Percentiles rank a stretch among this genome's conserved stretches.
These are phyloP conservation scores for Boloria euphrosyne DNA, from an alignment of 2,888 invertebrate genomes.

Conservation along the genomic window DNA sequence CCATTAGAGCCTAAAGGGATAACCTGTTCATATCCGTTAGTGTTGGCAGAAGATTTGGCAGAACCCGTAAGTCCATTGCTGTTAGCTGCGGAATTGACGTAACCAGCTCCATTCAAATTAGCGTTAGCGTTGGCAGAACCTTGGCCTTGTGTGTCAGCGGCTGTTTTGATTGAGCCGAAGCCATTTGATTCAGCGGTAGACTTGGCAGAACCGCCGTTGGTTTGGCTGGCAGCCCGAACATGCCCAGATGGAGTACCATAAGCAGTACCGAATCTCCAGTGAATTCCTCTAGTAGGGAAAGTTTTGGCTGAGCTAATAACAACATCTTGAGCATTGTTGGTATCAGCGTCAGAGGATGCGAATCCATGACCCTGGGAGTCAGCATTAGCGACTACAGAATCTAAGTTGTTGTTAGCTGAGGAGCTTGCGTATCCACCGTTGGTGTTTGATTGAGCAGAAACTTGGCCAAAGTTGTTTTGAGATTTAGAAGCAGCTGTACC, in stretches of 20 bases:
- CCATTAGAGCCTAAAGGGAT: constrained; percentile 40
- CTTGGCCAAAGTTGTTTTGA: constrained; percentile 48
- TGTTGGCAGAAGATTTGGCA: constrained; percentile 46
- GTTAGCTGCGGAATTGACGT: constrained; percentile 51
- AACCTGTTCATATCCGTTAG: constrained; percentile 41
- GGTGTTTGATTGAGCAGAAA: constrained; percentile 48
- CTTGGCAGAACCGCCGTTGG: constrained; percentile 45
- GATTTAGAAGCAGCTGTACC: constrained; percentile 58
- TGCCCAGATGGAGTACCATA: constrained; percentile 58
- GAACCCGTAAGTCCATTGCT: constrained; percentile 46
- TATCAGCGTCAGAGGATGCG: constrained; percentile 60
- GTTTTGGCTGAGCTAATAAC: constrained; percentile 54
- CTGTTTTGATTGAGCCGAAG: constrained; percentile 47
- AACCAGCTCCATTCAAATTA: constrained; percentile 51
- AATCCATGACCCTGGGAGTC: constrained; percentile 56
- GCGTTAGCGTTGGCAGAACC: constrained; percentile 54
- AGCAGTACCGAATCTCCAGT: constrained; percentile 68
- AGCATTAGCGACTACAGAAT: constrained; percentile 51
- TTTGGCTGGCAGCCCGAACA: constrained; percentile 46
- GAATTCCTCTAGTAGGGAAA: constrained; percentile 53
- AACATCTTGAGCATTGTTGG: constrained; percentile 51
- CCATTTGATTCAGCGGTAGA: constrained; percentile 49
- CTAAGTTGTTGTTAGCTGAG: constrained; percentile 47
- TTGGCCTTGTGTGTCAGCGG: constrained; percentile 52
- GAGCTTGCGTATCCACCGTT: constrained; percentile 54